Conservation (phyloP, 2,888 invertebrate species). For the Germaria angustata region DNA sequence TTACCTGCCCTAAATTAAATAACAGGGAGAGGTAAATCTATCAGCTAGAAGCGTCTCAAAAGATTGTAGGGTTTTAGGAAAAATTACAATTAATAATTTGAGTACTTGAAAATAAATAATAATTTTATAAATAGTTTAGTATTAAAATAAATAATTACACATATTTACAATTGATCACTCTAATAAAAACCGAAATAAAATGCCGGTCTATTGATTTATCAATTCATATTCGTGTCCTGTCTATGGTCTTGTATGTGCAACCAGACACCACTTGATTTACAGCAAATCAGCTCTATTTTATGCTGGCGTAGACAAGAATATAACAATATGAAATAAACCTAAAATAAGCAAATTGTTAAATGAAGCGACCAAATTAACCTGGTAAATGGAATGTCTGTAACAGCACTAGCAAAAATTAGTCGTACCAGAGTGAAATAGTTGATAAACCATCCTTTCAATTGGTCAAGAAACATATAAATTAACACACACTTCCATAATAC, state of each 20-base stretch:
- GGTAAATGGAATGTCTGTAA: constrained; percentile 18
- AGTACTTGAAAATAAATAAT: too few species aligned
- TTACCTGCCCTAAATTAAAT: constrained; percentile 22
- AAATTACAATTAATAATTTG: too few species aligned
- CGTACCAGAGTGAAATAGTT: constrained; percentile 15
- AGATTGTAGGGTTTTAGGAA: too few species aligned
- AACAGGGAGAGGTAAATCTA: too few species aligned
- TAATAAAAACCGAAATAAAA: too few species aligned
- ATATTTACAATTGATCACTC: too few species aligned
- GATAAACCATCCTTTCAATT: constrained; percentile 26
- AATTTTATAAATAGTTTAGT: too few species aligned
- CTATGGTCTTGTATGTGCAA: constrained; percentile 12
- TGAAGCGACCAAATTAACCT: constrained; percentile 40
- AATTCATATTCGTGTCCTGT: neutral
- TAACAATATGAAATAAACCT: neutral
- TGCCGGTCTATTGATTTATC: neutral
- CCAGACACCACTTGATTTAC: constrained; percentile 36
- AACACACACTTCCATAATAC: neutral
- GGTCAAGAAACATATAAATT: constrained; percentile 22
- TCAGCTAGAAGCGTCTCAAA: too few species aligned
- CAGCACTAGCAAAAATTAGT: neutral
- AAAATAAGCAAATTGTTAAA: constrained; percentile 45
- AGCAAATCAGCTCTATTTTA: constrained; percentile 37
- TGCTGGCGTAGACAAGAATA: constrained; percentile 51
- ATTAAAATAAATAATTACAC: too few species aligned